Evolutionary conservation across 2,888 invertebrate genomes (phyloP), one percentile per base, ranked within the genome.

Genomic region (Hoplodrina blanda): DNA sequence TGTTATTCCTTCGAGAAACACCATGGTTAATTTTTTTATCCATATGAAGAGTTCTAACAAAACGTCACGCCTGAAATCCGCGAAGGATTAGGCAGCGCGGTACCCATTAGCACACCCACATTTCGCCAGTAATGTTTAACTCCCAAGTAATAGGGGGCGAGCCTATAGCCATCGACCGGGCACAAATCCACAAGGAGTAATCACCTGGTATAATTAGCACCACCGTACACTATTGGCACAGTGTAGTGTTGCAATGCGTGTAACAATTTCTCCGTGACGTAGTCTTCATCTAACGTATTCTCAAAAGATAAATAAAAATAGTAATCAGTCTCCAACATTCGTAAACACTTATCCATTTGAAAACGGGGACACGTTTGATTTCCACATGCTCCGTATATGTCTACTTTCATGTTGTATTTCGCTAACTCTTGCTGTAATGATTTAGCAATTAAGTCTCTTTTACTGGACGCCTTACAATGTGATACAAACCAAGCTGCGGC

Each of bases 221-320:
- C 92, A 4, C 94, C 94, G 64, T 85, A 94, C 0, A 94, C 93
- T 44, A 94, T 85, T 2, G 94, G 94, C 3, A 94, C 82, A 0
- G 90, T 85, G 52, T 90, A 85, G 73, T 92, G 83, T 41, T 90
- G 81, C 49, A 94, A 83, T 2, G 89, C 88, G 49, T 86, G 74
- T 25, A 93, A 73, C 65, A 94, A 61, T 75, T 94, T 94, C 76
- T 94, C 94, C 4, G 94, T 93, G 0, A 93, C 93, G 60, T 93
- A 93, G 76, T 93, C 93, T 63, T 89, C 87, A 44, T 85, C 85
- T 10, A 91, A 87, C 0, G 93, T 90, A 72, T 93, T 93, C 73
- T 94, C 93, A 62, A 94, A 91, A 0, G 93, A 85, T 11, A 94
- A 85, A 80, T 93, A 94, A 67, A 94, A 94, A 74, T 89, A 92